Conservation (phyloP, 2,797 vertebrate species). For the Cirrhinus mrigala region DNA sequence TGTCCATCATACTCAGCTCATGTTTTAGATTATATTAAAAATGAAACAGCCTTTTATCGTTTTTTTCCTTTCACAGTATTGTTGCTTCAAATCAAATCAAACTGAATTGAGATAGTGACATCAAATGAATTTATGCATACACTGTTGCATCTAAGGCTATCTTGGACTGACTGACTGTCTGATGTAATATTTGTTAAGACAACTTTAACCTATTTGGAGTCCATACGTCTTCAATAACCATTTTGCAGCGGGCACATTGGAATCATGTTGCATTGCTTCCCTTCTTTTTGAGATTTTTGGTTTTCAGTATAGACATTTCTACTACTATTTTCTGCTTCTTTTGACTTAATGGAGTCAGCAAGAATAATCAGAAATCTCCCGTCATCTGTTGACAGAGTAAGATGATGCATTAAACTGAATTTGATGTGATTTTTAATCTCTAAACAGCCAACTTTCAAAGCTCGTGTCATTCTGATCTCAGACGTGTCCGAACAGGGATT, state of each 20-base stretch:
- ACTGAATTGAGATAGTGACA: constrained; percentile 25
- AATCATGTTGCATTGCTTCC: neutral
- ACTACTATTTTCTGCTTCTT: neutral
- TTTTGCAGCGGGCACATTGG: constrained; percentile 1
- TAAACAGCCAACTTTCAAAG: neutral
- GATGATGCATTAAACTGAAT: neutral
- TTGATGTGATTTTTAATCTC: constrained; percentile 10
- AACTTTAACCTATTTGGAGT: constrained; percentile 33
- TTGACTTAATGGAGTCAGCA: neutral
- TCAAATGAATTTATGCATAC: constrained; percentile 22
- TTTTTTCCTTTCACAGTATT: neutral
- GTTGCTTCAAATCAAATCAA: constrained; percentile 11
- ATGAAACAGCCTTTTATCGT: constrained; percentile 56
- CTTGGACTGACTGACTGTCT: constrained; percentile 39
- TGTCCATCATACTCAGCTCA: neutral
- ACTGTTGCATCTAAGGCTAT: constrained; percentile 20
- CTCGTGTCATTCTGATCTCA: neutral
- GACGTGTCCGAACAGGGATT: neutral
- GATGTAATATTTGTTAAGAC: constrained; percentile 48
- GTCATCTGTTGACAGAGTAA: neutral
- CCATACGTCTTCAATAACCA: neutral
- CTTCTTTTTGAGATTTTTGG: neutral
- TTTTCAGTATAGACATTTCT: neutral
- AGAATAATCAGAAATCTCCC: no score
- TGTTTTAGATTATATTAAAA: constrained; percentile 56